phyloP scores from a whole-genome alignment of 2,113 vertebrate species.

The Todiramphus saurophagus region DNA sequence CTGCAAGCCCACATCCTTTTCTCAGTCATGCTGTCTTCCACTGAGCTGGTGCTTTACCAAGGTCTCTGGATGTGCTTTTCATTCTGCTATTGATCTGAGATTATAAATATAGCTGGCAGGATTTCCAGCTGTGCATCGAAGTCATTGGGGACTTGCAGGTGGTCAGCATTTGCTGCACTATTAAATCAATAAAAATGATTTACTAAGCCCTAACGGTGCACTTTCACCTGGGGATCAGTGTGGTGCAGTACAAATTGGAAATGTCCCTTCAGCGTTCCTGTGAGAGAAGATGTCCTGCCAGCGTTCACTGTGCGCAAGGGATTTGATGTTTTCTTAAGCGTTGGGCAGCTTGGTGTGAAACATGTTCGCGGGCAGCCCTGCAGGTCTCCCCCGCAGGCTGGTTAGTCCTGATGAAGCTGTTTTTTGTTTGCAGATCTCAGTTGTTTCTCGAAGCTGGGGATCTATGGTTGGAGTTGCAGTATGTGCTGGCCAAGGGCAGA shows the following conservation, averaged over 20 bases:
- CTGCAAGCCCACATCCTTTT: neutral
- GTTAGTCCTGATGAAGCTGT: neutral
- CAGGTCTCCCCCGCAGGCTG: neutral
- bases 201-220: neutral
- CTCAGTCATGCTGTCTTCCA: neutral
- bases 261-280: neutral
- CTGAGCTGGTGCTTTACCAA: neutral
- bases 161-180: neutral
- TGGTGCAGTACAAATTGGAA: neutral
- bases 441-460: neutral
- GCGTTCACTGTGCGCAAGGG: neutral
- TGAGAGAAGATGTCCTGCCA: rapidly evolving
- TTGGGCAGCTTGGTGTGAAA: neutral
- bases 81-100: slow-evolving; percentile 26
- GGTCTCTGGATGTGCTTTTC: slow-evolving; percentile 11
- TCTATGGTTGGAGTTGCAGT: neutral
- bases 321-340: neutral
- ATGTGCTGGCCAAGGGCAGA: neutral
- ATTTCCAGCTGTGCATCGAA: neutral
- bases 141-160: neutral
- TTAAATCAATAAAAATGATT: neutral
- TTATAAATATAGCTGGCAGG: slow-evolving; percentile 27
- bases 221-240: neutral
- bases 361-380: neutral
- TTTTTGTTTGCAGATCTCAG: neutral